phyloP scores from a whole-genome alignment of 2,888 invertebrate species.

The Caenorhabditis doughertyi region DNA sequence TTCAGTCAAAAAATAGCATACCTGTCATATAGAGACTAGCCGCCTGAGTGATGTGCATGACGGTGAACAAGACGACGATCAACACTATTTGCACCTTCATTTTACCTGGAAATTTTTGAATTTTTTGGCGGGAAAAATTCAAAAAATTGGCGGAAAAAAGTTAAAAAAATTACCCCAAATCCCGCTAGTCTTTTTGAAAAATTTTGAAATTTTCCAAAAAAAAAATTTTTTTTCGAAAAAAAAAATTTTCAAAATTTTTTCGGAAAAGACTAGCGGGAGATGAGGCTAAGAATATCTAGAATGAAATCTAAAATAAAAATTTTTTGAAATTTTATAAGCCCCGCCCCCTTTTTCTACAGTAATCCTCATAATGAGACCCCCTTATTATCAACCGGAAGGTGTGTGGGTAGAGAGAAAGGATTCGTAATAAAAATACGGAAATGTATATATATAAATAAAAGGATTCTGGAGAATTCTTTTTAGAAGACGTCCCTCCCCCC shows the following conservation, averaged over 20 bases:
- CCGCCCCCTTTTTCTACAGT: constrained; percentile 19
- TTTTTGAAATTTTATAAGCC: not conserved
- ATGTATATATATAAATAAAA: too few relatives aligned
- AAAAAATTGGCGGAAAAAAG: not conserved
- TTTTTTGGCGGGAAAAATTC: not conserved
- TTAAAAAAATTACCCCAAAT: constrained; percentile 17
- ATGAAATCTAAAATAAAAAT: not conserved
- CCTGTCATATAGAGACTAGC: constrained; percentile 46
- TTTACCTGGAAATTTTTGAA: constrained; percentile 47
- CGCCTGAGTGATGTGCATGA: constrained; percentile 20
- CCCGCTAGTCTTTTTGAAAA: constrained; percentile 29
- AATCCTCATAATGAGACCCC: too few relatives aligned
- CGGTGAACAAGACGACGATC: constrained; percentile 20
- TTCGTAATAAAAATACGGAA: not conserved
- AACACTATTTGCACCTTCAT: constrained; percentile 48
- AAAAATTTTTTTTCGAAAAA: constrained; percentile 2
- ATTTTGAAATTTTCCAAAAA: constrained; percentile 8
- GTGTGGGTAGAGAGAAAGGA: not conserved
- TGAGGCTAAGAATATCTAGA: not conserved
- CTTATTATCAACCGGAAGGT: constrained; percentile 21
- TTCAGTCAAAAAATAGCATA: not conserved
- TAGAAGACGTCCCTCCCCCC: not conserved
- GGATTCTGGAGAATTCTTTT: not conserved
- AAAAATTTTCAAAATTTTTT: not conserved
- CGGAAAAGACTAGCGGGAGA: constrained; percentile 21